These are phyloP conservation scores for Cantharis lateralis DNA, from an alignment of 2,888 invertebrate genomes.

Conservation along the genomic window DNA sequence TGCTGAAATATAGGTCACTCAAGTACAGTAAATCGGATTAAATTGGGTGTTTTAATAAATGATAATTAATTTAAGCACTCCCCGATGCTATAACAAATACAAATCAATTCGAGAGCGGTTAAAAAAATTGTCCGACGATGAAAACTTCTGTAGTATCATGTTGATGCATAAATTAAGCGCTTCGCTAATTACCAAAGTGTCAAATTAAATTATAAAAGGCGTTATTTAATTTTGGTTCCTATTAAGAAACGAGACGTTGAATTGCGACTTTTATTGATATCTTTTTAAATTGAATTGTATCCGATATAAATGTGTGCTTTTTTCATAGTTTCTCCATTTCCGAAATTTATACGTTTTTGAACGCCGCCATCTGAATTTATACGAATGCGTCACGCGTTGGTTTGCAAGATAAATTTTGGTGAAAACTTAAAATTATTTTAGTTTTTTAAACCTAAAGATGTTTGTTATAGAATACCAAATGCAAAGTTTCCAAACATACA, in stretches of 20 bases:
- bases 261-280: neutral
- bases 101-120: neutral
- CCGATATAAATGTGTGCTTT: neutral
- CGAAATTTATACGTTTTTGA: constrained; percentile 10
- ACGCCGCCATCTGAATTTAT: neutral
- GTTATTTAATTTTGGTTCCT: neutral
- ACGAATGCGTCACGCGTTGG: neutral
- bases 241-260: neutral
- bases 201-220: neutral
- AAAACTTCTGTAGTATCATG: neutral
- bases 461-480: neutral
- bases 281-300: constrained; percentile 10
- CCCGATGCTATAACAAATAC: neutral
- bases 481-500: neutral
- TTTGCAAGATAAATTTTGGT: neutral
- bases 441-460: neutral
- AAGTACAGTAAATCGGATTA: neutral
- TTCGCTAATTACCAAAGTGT: neutral
- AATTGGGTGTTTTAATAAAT: neutral
- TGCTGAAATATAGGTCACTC: neutral
- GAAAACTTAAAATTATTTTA: neutral
- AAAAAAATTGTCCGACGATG: neutral
- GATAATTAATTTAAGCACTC: neutral
- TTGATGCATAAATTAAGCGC: neutral
- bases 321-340: constrained; percentile 10